Evolutionary conservation across 1,140 invertebrate genomes (phyloP), one percentile per base, ranked within the genome.

Genomic region (Sitophilus oryzae): DNA sequence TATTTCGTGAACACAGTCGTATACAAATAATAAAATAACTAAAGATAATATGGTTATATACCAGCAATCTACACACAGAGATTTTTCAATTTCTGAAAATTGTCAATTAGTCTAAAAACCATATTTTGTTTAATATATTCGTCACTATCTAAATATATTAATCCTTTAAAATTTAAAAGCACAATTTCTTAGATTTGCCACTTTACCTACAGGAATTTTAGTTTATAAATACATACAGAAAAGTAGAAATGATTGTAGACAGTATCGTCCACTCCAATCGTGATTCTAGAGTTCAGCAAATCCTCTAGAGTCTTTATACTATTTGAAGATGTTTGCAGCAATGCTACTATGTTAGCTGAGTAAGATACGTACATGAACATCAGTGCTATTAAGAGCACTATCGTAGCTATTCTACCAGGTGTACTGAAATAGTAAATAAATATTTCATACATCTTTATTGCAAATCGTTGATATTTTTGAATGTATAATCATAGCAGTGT

Each of bases 221-320:
- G n/a, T n/a, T n/a, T n/a, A n/a, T n/a, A n/a, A n/a, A n/a, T n/a
- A n/a, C n/a, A n/a, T 69, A 84, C 82, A 63, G 76, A 69, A 62
- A 84, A 83, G 59, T 81, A 84, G 67, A 83, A 75, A 60, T 74
- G 75, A 62, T 81, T 82, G 62, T 78, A 84, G 6, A 83, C 76
- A 11, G 77, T 79, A 55, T 84, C 80, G 58, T 82, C 76, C 1
- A 78, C 80, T 0, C 77, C 82, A 40, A 84, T 68, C 47, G 76
- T 75, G 4, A 84, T 62, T n/a, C 81, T 74, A 10, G 82, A 82
- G 49, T 79, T 68, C 3, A 82, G 65, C 3, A 85, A 68, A 56
- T 83, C 79, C 18, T 76, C 66, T 3, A 81, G 48, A 1, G 74
- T 80, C 53, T 74, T 74, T 14, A 84, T 82, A 41, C 76, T 77